Conservation (phyloP, 2,888 invertebrate species). For the Graphium colonna region DNA sequence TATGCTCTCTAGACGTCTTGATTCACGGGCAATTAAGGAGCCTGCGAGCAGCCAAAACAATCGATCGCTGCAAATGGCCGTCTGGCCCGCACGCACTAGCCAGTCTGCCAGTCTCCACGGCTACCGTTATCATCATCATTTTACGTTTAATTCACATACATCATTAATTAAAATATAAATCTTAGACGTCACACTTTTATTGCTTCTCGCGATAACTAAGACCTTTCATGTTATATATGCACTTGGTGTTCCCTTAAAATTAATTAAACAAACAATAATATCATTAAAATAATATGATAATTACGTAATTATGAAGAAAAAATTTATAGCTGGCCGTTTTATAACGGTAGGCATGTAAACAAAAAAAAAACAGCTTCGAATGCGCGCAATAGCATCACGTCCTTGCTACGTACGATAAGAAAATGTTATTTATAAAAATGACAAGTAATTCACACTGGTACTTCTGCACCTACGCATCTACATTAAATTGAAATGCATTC, state of each 20-base stretch:
- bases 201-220: not conserved
- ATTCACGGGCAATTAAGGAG: constrained; percentile 72
- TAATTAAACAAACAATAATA: no score
- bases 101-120: not conserved
- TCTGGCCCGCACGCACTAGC: constrained; percentile 41
- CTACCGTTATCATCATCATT: constrained; percentile 5
- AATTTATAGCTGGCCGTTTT: constrained; percentile 1
- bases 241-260: no score
- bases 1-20: constrained; percentile 13
- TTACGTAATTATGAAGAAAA: constrained; percentile 5
- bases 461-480: constrained; percentile 36
- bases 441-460: constrained; percentile 35
- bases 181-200: not conserved
- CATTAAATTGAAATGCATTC: constrained; percentile 22
- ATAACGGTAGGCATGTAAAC: constrained; percentile 28
- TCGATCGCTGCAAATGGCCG: constrained; percentile 73
- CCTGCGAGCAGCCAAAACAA: constrained; percentile 76
- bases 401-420: constrained; percentile 61
- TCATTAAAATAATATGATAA: constrained; percentile 7
- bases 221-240: not conserved
- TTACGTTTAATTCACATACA: not conserved
- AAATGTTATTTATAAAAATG: constrained; percentile 56
- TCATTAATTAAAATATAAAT: not conserved
- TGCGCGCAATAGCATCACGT: constrained; percentile 50
- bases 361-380: constrained; percentile 34